Conservation (phyloP, 2,113 vertebrate species). For the Eonycteris spelaea region DNA sequence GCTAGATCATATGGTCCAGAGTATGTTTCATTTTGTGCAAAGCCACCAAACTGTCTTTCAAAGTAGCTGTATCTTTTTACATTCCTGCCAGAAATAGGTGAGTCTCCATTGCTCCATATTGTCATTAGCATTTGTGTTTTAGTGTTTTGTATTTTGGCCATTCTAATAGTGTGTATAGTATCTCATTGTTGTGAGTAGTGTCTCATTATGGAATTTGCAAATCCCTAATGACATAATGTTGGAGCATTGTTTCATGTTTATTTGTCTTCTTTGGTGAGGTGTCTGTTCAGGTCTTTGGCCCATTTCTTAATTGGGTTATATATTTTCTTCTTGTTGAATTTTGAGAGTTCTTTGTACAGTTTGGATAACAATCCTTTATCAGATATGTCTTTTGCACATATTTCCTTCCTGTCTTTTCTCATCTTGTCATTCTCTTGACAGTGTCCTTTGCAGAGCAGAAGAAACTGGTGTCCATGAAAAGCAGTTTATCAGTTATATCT, state of each 20-base stretch:
- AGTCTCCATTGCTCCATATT: not conserved
- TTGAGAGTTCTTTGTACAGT: not conserved
- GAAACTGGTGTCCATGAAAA: not conserved
- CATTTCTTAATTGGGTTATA: not conserved
- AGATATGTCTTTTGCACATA: not conserved
- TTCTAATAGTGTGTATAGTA: not conserved
- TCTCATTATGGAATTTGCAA: not conserved
- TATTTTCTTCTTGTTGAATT: not conserved
- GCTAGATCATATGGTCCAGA: not conserved
- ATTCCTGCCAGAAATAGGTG: not conserved
- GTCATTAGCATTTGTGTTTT: not conserved
- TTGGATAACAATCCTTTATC: not conserved
- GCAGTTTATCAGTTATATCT: not conserved
- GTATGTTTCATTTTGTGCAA: not conserved
- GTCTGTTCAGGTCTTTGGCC: not conserved
- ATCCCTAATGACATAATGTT: not conserved
- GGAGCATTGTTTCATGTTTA: not conserved
- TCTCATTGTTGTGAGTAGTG: not conserved
- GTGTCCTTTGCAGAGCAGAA: not conserved
- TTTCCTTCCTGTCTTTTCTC: not conserved
- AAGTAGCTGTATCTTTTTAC: not conserved
- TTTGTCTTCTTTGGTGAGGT: not conserved
- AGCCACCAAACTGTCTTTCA: not conserved
- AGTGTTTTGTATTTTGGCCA: not conserved
- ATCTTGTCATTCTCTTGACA: not conserved